Conservation (phyloP, 1,140 invertebrate genomes). For the Hylaeus anthracinus region DNA sequence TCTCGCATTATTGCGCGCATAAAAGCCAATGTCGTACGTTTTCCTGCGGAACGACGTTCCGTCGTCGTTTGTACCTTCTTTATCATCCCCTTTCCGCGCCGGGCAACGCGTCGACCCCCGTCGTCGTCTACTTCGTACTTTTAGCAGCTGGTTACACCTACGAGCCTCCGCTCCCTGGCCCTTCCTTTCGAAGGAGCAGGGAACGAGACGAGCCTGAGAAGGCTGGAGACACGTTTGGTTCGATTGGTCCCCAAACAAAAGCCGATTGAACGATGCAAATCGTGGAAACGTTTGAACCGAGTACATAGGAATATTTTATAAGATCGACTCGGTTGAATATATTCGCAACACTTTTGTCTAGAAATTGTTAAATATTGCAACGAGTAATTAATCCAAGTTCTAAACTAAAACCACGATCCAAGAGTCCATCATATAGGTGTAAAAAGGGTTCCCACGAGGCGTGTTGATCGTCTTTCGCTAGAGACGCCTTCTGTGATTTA, state of each 20-base stretch:
- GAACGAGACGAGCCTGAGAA: background rate
- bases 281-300: no score
- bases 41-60: conserved; percentile 33
- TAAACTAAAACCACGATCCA: no score
- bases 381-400: no score
- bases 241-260: no score
- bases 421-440: no score
- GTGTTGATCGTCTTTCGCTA: conserved; percentile 6
- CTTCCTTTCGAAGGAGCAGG: background rate
- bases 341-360: no score
- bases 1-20: conserved; percentile 62
- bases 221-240: background rate
- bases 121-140: background rate
- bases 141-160: conserved; percentile 24
- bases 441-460: background rate
- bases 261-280: no score
- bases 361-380: no score
- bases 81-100: conserved; percentile 11
- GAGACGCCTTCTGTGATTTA: conserved; percentile 7
- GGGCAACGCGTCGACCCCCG: background rate
- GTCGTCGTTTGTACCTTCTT: conserved; percentile 45
- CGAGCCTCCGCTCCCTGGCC: background rate
- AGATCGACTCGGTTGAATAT: no score
- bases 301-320: no score
- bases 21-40: conserved; percentile 66